Base-by-base conservation (phyloP, 2,797 vertebrate species). In the Takifugu rubripes region DNA sequence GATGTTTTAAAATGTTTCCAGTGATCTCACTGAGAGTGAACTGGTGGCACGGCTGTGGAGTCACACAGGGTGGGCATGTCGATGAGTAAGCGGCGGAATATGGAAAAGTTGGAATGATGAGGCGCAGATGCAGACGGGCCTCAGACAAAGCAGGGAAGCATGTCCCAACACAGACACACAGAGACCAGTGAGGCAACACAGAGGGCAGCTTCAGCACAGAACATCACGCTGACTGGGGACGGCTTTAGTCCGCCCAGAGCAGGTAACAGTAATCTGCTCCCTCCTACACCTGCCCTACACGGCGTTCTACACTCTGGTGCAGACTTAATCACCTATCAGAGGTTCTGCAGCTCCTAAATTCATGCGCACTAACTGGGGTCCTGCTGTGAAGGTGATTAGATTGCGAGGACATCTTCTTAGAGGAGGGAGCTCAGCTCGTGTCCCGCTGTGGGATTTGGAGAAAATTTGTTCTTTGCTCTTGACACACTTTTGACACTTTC, bases 311-410 rank as follows among this genome's bases (percentile, higher is more conserved):
- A 44, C 52, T 56, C 6, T 36, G 52, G 48, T 62, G 57, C 1
- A 27, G 54, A 24, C 29, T 61, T 68, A 75, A 74, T 65, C 48
- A 5, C 53, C 55, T 27, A 42, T 65, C 29, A 57, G 59, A 60
- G 29, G 27, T 49, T 21, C 44, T 61, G 9, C 15, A 36, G 68
- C 70, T 78, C 73, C 79, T 75, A 77, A 68, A 66, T 54, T 54
- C 65, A 71, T 65, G 70, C 60, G 74, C 29, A 61, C 74, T 59
- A 52, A 71, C 62, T 48, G 21, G 49, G 64, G 68, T 70, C 74
- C 80, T 75, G 72, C 77, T 81, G 84, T 72, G 78, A 87, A 68
- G 56, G 67, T 64, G 67, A 81, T 83, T 81, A 75, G 70, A 82
- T 64, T 33, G 48, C 44, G 66, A 72, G 52, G 59, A 66, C 61